Conservation (phyloP, 2,888 invertebrate species). For the Nomada ruficornis region DNA sequence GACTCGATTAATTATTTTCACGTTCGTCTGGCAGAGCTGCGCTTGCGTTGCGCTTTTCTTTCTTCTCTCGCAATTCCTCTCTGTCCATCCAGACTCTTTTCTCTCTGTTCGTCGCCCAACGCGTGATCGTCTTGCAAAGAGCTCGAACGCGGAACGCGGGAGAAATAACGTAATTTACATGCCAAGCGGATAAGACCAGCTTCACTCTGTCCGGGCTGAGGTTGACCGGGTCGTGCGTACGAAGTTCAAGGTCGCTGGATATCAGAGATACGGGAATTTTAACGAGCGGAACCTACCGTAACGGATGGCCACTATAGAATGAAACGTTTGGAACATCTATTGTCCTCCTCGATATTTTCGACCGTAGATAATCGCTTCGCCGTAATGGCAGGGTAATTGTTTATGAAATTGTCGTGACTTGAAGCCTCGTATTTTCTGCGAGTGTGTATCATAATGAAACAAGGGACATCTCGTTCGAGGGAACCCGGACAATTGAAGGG, state of each 20-base stretch:
- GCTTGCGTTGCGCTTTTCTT: neutral
- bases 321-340: neutral
- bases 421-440: too few relatives aligned
- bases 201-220: constrained; percentile 26
- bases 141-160: constrained; percentile 39
- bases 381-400: too few relatives aligned
- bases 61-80: too few relatives aligned
- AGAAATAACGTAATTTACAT: constrained; percentile 59
- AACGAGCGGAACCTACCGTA: neutral
- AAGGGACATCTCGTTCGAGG: too few relatives aligned
- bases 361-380: too few relatives aligned
- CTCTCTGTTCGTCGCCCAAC: neutral
- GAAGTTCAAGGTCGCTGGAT: constrained; percentile 54
- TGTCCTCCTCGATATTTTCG: too few relatives aligned
- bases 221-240: constrained; percentile 42
- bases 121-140: constrained; percentile 49
- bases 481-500: too few relatives aligned
- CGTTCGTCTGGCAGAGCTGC: constrained; percentile 46
- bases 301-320: neutral
- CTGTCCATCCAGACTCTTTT: neutral
- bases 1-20: constrained; percentile 74
- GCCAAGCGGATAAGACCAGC: constrained; percentile 52
- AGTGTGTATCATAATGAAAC: too few relatives aligned
- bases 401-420: too few relatives aligned
- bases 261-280: constrained; percentile 5